Evolutionary conservation across 2,797 vertebrate genomes (phyloP).

Genomic region (Syndactyla subalaris): DNA sequence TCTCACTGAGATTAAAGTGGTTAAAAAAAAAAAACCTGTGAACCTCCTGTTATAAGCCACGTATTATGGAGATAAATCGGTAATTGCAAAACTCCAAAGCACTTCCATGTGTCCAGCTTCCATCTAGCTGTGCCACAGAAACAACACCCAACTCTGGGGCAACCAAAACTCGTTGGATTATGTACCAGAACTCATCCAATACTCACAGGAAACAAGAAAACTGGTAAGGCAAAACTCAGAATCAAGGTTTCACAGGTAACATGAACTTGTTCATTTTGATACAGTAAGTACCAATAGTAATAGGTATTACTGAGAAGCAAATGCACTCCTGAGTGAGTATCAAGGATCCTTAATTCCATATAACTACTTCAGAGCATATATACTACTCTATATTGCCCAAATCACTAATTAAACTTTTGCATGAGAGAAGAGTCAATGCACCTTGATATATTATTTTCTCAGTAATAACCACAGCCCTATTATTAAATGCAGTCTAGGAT

Average conservation of each 20-base stretch:
- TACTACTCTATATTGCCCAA: background rate
- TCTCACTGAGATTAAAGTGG: background rate
- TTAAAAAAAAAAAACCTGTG: background rate
- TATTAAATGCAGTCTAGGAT: background rate
- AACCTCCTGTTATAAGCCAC: background rate
- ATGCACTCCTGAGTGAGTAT: background rate
- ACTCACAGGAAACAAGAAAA: background rate
- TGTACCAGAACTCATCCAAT: background rate
- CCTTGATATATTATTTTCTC: background rate
- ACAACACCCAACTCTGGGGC: background rate
- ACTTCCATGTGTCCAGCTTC: background rate
- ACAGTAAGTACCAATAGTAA: background rate
- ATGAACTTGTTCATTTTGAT: background rate
- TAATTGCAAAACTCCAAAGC: background rate
- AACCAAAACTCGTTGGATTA: background rate
- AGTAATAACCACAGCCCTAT: background rate
- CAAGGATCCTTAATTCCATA: background rate
- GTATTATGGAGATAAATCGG: background rate
- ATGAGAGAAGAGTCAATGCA: background rate
- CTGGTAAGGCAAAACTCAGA: background rate
- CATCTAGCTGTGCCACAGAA: background rate
- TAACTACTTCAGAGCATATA: background rate
- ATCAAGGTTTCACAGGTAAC: background rate
- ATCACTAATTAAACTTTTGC: slow-evolving; percentile 18
- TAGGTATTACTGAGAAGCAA: background rate